These are phyloP conservation scores for Antitype chi DNA, from an alignment of 2,888 invertebrate species.

Conservation along the genomic window DNA sequence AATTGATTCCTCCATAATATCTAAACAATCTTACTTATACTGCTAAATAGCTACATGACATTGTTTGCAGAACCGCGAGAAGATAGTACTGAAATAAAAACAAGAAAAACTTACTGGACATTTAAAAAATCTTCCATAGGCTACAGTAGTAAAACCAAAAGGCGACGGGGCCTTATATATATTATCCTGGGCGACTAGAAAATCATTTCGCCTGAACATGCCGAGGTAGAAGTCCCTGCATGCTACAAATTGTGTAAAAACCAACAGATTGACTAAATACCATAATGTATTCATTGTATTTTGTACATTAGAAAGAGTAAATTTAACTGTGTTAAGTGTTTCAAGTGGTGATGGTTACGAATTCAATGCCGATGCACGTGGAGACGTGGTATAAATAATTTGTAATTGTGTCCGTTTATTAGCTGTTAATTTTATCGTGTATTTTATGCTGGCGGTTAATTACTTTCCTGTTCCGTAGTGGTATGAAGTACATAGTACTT, in stretches of 20 bases:
- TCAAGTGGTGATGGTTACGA: constrained; percentile 1
- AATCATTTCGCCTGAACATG: constrained; percentile 82
- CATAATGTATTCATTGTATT: constrained; percentile 43
- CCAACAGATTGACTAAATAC: constrained; percentile 43
- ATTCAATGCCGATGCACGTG: constrained; percentile 7
- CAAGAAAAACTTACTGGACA: constrained; percentile 77
- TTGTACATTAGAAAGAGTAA: constrained; percentile 11
- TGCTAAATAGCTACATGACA: not conserved
- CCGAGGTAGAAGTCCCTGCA: constrained; percentile 82
- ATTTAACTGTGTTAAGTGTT: not conserved
- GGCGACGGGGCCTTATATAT: constrained; percentile 75
- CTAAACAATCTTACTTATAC: not conserved
- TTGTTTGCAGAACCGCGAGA: too few species aligned
- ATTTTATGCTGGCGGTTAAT: constrained; percentile 25
- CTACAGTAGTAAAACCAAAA: constrained; percentile 70
- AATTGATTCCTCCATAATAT: not conserved
- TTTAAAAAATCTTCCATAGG: constrained; percentile 80
- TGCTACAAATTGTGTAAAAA: constrained; percentile 54
- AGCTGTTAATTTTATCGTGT: constrained; percentile 42
- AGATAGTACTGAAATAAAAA: not conserved
- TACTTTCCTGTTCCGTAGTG: constrained; percentile 15
- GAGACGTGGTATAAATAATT: constrained; percentile 18
- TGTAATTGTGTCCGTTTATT: constrained; percentile 26
- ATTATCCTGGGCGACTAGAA: constrained; percentile 80
- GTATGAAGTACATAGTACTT: not conserved